Base-by-base conservation (phyloP, 1,140 invertebrate genomes). In the Drosophila orena region DNA sequence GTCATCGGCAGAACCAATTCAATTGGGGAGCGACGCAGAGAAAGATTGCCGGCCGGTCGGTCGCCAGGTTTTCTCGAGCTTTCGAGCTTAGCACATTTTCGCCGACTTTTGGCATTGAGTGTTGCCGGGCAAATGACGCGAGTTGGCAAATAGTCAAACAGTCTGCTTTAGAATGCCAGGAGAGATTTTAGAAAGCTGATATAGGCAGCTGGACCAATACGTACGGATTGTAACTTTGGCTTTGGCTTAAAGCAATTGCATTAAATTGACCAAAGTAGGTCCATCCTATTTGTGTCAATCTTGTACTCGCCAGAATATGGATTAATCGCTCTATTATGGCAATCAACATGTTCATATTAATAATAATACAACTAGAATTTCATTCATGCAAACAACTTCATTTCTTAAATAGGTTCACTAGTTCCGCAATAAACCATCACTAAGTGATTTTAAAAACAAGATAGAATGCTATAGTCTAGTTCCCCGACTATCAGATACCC, bases 101-200 rank as follows among this genome's bases (percentile, higher is more conserved):
- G 17, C 66, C 17, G 56, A 56, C 49, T 58, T 49, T 62, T 56
- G 76, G 79, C 75, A 83, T 76, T 79, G 71, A 83, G 70, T 61
- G 58, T 37, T 47, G 11, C 49, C 79, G 77, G 73, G 72, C 81
- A 77, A 68, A 57, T 83, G 79, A 79, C 79, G 83, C 69, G 75
- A 83, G 34, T 70, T 69, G 64, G 52, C 43, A 54, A 34, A 20
- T 35, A n/a, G 30, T 40, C 43, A 22, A 24, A 70, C 52, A 57
- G 68, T 70, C 12, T 20, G 50, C 12, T 57, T 35, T 64, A 56
- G 27, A 34, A 47, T 40, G 35, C 14, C 42, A 49, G 46, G 20
- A 69, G 35, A 70, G 43, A 57, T 70, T 70, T 38, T 70, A 57
- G 68, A 70, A 70, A 70, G 52, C 40, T 37, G 59, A 68, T 68